A percentile compares a stretch with the other conserved stretches of the same genome.
These are phyloP conservation scores for Psittacara wagleri DNA, from an alignment of 2,113 vertebrate species.

Conservation along the genomic window DNA sequence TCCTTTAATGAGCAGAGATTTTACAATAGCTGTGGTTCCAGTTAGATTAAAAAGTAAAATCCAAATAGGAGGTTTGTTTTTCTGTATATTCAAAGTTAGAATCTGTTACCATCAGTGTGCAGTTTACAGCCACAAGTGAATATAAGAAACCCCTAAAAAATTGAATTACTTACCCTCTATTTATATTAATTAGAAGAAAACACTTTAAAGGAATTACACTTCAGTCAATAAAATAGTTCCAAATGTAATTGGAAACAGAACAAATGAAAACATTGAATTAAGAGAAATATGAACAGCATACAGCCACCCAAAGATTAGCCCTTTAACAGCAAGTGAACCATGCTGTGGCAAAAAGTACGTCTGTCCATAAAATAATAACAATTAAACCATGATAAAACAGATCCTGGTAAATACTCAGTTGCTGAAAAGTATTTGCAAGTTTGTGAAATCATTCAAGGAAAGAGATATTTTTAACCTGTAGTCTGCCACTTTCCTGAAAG, in stretches of 20 bases:
- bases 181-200: conserved; percentile 12
- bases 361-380: not conserved
- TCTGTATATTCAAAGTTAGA: not conserved
- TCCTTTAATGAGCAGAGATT: not conserved
- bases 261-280: not conserved
- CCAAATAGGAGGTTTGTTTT: not conserved
- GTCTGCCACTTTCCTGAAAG: not conserved
- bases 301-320: not conserved
- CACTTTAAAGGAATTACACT: not conserved
- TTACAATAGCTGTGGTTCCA: not conserved
- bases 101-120: not conserved
- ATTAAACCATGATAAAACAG: not conserved
- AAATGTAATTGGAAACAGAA: not conserved
- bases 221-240: not conserved
- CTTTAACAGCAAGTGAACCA: not conserved
- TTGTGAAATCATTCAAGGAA: not conserved
- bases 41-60: not conserved
- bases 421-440: not conserved
- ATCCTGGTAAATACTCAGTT: not conserved
- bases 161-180: not conserved
- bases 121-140: not conserved
- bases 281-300: not conserved
- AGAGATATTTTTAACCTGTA: not conserved
- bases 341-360: not conserved
- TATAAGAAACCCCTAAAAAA: not conserved